A percentile compares a stretch with the other conserved stretches of the same genome.
Evolutionary conservation across 2,888 invertebrate species (phyloP).

Genomic region (Hanleya hanleyi): DNA sequence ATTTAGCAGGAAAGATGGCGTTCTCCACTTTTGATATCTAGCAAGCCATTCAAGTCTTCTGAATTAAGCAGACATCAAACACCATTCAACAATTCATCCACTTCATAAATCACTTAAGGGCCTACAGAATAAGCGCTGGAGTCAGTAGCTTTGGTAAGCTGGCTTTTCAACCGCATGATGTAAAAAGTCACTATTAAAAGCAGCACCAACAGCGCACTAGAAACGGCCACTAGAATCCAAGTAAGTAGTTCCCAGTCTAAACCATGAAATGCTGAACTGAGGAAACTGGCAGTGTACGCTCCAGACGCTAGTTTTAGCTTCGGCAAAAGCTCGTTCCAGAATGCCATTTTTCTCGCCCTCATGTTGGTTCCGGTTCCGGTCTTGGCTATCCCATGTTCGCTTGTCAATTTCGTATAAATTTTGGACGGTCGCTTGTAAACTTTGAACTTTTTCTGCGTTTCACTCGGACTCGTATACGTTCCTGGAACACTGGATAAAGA

Average conservation of each 20-base stretch:
- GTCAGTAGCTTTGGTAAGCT: not conserved
- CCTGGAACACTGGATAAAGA: not conserved
- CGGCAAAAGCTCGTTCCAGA: slow-evolving; percentile 37
- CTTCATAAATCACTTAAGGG: no score
- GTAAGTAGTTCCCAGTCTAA: not conserved
- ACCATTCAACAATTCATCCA: no score
- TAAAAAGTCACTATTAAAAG: not conserved
- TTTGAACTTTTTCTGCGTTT: not conserved
- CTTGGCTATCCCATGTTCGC: not conserved
- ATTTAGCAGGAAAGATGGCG: no score
- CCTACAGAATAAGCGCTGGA: no score
- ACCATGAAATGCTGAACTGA: not conserved
- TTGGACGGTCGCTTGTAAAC: not conserved
- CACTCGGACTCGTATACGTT: not conserved
- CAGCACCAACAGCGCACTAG: not conserved
- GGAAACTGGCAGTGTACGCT: not conserved
- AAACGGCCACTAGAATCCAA: slow-evolving; percentile 2
- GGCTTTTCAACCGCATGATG: not conserved
- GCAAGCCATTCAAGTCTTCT: no score
- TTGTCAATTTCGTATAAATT: not conserved
- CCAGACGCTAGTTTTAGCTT: not conserved
- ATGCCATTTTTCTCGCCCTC: slow-evolving; percentile 28
- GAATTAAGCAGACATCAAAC: no score
- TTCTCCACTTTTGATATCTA: no score
- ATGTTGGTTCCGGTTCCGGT: not conserved